Conservation (phyloP, 2,888 invertebrate species). For the Pteria penguin region DNA sequence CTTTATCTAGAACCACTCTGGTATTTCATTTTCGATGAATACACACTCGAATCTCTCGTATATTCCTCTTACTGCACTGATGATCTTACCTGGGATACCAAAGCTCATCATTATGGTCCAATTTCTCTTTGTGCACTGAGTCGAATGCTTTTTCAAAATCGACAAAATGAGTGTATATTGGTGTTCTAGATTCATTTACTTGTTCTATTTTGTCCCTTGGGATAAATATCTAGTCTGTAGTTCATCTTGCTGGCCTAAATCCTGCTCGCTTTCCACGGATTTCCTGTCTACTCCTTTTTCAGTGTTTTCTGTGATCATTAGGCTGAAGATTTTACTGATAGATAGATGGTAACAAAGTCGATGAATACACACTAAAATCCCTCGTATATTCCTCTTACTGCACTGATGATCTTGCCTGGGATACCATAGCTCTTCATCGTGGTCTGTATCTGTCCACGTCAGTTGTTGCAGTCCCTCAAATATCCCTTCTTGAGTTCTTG, state of each 20-base stretch:
- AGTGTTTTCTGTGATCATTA: neutral
- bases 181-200: neutral
- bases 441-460: neutral
- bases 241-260: neutral
- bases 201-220: conserved; percentile 6
- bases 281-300: neutral
- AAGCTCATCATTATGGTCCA: conserved; percentile 4
- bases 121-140: conserved; percentile 4
- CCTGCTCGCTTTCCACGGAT: conserved; percentile 1
- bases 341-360: conserved; percentile 1
- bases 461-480: too few species aligned
- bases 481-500: too few species aligned
- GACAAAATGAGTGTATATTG: neutral
- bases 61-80: neutral
- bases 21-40: neutral
- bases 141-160: conserved; percentile 16
- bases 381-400: neutral
- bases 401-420: conserved; percentile 5
- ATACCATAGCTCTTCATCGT: conserved; percentile 12
- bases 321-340: conserved; percentile 5
- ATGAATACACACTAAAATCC: neutral
- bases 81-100: conserved; percentile 10
- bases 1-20: conserved; percentile 11
- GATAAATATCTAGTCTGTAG: conserved; percentile 10
- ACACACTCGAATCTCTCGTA: neutral